Percentiles rank a stretch among this genome's conserved stretches.
These are phyloP conservation scores for Pseudomyrmex gracilis DNA, from an alignment of 1,140 invertebrate species.

Conservation along the genomic window DNA sequence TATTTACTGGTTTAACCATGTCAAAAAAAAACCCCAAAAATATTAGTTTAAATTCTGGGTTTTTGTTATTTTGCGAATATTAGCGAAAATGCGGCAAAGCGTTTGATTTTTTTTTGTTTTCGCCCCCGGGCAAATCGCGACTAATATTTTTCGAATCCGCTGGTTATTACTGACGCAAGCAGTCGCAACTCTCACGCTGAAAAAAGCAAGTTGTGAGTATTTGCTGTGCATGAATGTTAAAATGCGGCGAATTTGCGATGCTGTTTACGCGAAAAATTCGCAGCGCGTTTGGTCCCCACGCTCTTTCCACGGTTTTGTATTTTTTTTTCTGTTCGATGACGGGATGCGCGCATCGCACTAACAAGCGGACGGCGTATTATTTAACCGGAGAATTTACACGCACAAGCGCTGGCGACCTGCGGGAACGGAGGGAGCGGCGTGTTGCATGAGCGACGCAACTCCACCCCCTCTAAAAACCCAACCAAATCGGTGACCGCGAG, in stretches of 20 bases:
- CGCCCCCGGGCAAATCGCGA: background rate
- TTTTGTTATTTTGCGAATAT: background rate
- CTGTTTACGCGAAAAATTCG: constrained; percentile 56
- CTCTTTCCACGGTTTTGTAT: background rate
- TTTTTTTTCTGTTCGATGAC: background rate
- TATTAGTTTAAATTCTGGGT: background rate
- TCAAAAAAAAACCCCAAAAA: background rate
- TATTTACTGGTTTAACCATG: background rate
- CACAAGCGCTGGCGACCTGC: background rate
- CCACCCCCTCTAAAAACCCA: constrained; percentile 11
- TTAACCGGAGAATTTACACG: constrained; percentile 42
- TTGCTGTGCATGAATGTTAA: constrained; percentile 6
- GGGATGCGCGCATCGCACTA: constrained; percentile 7
- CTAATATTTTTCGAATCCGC: constrained; percentile 35
- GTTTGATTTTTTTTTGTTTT: constrained; percentile 39
- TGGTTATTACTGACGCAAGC: constrained; percentile 37
- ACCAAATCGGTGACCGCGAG: constrained; percentile 25
- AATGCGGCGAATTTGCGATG: constrained; percentile 26
- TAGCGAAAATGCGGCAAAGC: background rate
- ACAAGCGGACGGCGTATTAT: constrained; percentile 48
- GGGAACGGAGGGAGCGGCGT: background rate
- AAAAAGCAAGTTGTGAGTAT: constrained; percentile 30
- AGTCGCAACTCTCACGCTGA: background rate
- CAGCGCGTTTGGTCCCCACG: background rate
- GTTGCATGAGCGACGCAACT: background rate